These are phyloP conservation scores for Ctenoplectra terminalis DNA, from an alignment of 1,140 invertebrate genomes.

Conservation along the genomic window DNA sequence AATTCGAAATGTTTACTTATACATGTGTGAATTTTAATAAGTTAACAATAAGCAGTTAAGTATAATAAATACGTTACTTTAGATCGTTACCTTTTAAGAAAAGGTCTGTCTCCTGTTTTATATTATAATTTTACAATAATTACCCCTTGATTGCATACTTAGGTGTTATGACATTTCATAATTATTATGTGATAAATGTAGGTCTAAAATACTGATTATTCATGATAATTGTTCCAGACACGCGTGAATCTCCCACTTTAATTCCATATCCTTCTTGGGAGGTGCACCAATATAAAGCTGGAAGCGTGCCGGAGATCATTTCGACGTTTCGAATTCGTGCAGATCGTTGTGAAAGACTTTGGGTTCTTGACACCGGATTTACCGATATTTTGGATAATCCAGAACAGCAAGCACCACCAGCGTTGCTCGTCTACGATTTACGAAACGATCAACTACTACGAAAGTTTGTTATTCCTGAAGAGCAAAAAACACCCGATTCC, in stretches of 20 bases:
- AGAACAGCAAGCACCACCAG: constrained; percentile 83
- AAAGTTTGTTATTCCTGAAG: constrained; percentile 85
- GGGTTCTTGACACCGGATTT: constrained; percentile 90
- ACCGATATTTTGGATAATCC: constrained; percentile 85
- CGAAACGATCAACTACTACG: constrained; percentile 87
- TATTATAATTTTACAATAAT: too few relatives aligned
- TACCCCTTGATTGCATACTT: too few relatives aligned
- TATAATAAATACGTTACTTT: too few relatives aligned
- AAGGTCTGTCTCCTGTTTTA: too few relatives aligned
- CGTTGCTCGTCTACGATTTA: constrained; percentile 89
- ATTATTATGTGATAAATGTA: neutral
- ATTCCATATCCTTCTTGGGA: constrained; percentile 90
- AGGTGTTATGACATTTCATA: too few relatives aligned
- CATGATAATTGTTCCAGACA: constrained; percentile 83
- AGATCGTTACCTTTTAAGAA: too few relatives aligned
- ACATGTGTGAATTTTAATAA: too few relatives aligned
- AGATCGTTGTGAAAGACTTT: constrained; percentile 89
- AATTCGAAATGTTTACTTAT: too few relatives aligned
- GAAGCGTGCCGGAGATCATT: constrained; percentile 86
- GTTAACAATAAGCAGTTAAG: too few relatives aligned
- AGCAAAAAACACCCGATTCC: constrained; percentile 87
- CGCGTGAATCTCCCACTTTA: constrained; percentile 86
- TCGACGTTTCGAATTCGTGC: constrained; percentile 89
- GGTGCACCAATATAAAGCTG: constrained; percentile 83
- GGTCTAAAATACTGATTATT: neutral